Evolutionary conservation across 2,888 invertebrate genomes (phyloP).

Genomic region (Caenorhabditis imperialis): DNA sequence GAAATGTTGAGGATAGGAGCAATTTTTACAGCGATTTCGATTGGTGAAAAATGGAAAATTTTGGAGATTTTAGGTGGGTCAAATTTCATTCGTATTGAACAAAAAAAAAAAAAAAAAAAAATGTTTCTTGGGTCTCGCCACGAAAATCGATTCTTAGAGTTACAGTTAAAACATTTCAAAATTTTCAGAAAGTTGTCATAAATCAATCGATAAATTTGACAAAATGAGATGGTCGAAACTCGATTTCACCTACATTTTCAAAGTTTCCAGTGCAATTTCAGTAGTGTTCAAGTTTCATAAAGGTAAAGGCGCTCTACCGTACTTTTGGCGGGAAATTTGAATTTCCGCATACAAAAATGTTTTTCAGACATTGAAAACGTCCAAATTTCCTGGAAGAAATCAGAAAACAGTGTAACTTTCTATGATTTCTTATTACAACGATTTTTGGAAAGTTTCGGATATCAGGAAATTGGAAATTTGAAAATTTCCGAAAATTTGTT

Average conservation of each 20-base stretch:
- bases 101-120: no score
- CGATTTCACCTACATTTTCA: conserved; percentile 7
- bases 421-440: conserved; percentile 20
- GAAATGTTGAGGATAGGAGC: conserved; percentile 24
- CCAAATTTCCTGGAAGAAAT: conserved; percentile 5
- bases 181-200: conserved; percentile 6
- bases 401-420: conserved; percentile 17
- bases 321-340: no score
- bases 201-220: background rate
- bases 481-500: conserved; percentile 1
- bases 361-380: conserved; percentile 12
- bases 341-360: conserved; percentile 1
- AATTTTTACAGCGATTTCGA: conserved; percentile 20
- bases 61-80: conserved; percentile 31
- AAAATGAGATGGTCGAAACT: conserved; percentile 1
- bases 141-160: background rate
- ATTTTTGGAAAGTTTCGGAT: conserved; percentile 27
- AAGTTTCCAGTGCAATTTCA: conserved; percentile 4
- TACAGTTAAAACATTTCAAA: no score
- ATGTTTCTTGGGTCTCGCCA: background rate
- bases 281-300: conserved; percentile 15
- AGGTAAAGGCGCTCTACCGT: background rate
- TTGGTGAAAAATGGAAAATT: conserved; percentile 11
- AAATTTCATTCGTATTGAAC: no score
- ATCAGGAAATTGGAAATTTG: background rate